Conservation (phyloP, 2,113 vertebrate genomes). For the Psilopogon haemacephalus region DNA sequence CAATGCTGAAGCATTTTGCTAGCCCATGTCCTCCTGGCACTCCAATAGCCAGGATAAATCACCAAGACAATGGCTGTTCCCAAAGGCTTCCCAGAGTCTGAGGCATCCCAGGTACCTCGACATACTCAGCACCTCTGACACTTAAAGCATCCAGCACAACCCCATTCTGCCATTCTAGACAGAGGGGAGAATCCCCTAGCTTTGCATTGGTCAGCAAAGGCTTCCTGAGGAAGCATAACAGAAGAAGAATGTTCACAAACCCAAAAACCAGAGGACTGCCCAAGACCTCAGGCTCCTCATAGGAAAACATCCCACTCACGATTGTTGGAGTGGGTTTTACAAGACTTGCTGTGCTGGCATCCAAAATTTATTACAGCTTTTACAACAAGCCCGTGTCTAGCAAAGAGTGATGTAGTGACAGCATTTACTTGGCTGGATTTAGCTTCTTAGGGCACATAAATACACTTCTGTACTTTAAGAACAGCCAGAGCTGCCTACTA, state of each 20-base stretch:
- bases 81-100: neutral
- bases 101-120: neutral
- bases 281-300: neutral
- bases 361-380: slow-evolving; percentile 59
- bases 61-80: neutral
- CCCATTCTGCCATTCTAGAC: neutral
- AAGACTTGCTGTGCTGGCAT: slow-evolving; percentile 45
- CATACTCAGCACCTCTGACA: neutral
- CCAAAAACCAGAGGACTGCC: neutral
- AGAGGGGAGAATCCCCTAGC: neutral
- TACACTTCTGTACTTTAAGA: slow-evolving; percentile 19
- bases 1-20: rapidly evolving
- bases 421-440: slow-evolving; percentile 48
- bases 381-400: slow-evolving; percentile 19
- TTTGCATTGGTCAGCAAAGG: neutral
- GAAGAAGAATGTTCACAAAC: neutral
- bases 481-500: slow-evolving; percentile 26
- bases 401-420: slow-evolving; percentile 60
- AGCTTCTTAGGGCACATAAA: slow-evolving; percentile 48
- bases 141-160: neutral
- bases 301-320: slow-evolving; percentile 7
- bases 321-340: slow-evolving; percentile 31
- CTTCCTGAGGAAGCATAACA: neutral
- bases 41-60: neutral
- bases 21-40: rapidly evolving